Conservation (phyloP, 1,140 invertebrate genomes). For the Diachasma alloeum region DNA sequence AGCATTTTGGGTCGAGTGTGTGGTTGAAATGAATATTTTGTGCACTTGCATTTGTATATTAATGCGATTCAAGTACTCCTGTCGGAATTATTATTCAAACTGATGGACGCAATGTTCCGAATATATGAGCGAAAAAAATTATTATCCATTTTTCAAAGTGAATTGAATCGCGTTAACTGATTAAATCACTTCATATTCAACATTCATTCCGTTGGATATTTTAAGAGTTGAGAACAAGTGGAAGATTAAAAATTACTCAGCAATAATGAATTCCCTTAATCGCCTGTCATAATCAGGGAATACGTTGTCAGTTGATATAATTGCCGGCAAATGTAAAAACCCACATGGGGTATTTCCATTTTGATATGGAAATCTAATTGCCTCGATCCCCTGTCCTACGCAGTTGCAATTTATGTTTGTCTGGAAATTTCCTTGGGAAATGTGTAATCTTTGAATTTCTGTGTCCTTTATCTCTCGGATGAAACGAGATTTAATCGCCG, state of each 20-base stretch:
- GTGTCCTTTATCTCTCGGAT: background rate
- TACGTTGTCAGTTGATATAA: background rate
- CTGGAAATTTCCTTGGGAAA: background rate
- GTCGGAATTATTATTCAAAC: background rate
- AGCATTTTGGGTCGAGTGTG: background rate
- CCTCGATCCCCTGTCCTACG: background rate
- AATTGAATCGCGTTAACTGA: too few relatives aligned
- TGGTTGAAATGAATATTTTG: conserved; percentile 1
- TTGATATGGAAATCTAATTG: background rate
- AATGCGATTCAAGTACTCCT: background rate
- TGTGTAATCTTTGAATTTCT: background rate
- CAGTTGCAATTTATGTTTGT: background rate
- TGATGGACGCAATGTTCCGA: background rate
- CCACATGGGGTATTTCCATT: background rate
- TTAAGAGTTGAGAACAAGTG: background rate
- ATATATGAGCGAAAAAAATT: too few relatives aligned
- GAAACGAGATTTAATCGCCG: background rate
- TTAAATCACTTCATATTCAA: too few relatives aligned
- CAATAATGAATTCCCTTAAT: background rate
- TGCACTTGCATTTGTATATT: background rate
- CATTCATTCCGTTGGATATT: too few relatives aligned
- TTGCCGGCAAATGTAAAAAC: background rate
- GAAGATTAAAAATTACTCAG: background rate
- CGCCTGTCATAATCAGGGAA: background rate
- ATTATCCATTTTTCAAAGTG: too few relatives aligned